Base-by-base conservation (phyloP, 2,797 vertebrate species). In the Muscicapa striata region DNA sequence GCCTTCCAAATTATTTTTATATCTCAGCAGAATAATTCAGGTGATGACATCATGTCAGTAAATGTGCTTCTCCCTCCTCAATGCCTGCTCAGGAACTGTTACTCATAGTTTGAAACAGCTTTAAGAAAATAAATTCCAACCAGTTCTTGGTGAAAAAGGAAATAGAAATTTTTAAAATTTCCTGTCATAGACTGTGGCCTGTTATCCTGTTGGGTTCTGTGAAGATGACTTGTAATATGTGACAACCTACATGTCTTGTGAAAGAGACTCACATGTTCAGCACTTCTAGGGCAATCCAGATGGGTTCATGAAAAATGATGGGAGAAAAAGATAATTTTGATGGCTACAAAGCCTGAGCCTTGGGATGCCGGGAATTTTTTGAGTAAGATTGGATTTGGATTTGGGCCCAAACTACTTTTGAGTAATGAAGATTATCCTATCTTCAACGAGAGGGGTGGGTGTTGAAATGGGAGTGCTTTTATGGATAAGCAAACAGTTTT, bases 1-100 rank as follows among this genome's bases (percentile, higher is more conserved):
- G 77, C 83, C 82, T 96, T 90, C 77, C 52, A 64, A 94, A 69
- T 69, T 96, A 70, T 93, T 93, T 95, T 95, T 95, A 61, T 70
- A 86, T 63, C 45, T 67, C 49, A 73, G 52, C 30, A 61, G 90
- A 83, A 73, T 84, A 88, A 91, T 89, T 94, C 89, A 88, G 67
- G 79, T 76, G 57, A 48, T 94, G 85, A 94, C 77, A 86, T 85
- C 79, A 88, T 46, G 45, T 62, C 55, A 69, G 66, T 89, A 6
- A 51, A 62, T 54, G 27, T 75, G 45, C 48, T 85, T 68, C 76
- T 93, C n/a, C 62, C 66, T 85, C 84, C 73, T 89, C 29, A 63
- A 0, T 67, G 59, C 55, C 82, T 91, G 7, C 73, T 74, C 27
- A 67, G 74, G 67, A 61, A 32, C 66, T 90, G 87, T 83, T 91